Conservation (phyloP, 2,888 invertebrate genomes). For the Tachina grossa region DNA sequence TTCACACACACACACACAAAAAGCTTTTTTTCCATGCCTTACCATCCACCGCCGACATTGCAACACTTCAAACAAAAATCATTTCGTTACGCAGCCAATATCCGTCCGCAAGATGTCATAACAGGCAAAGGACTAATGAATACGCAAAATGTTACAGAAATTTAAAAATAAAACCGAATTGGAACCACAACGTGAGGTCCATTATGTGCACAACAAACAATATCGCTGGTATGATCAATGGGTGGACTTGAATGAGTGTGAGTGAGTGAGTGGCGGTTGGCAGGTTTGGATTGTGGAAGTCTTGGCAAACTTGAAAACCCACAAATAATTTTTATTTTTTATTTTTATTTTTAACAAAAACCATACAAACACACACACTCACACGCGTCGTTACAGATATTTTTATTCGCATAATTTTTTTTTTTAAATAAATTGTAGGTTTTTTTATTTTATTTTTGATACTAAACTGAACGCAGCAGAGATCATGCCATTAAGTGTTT, state of each 20-base stretch:
- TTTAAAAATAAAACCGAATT: slow-evolving; percentile 22
- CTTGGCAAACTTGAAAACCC: slow-evolving; percentile 60
- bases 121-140: slow-evolving; percentile 67
- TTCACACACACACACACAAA: background rate
- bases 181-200: slow-evolving; percentile 65
- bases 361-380: slow-evolving; percentile 18
- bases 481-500: slow-evolving; percentile 20
- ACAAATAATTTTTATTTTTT: slow-evolving; percentile 24
- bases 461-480: slow-evolving; percentile 20
- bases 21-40: background rate
- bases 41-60: slow-evolving; percentile 7
- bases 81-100: slow-evolving; percentile 41
- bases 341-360: background rate
- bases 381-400: slow-evolving; percentile 10
- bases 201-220: slow-evolving; percentile 49
- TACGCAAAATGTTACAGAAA: slow-evolving; percentile 48
- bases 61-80: slow-evolving; percentile 36
- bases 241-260: slow-evolving; percentile 6
- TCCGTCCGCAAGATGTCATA: slow-evolving; percentile 52
- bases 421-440: slow-evolving; percentile 61
- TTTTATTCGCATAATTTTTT: slow-evolving; percentile 12
- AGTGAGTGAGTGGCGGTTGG: background rate
- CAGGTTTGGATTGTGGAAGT: slow-evolving; percentile 4
- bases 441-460: slow-evolving; percentile 50
- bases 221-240: slow-evolving; percentile 55